Base-by-base conservation (phyloP, 2,888 invertebrate genomes). In the Limnephilus rhombicus region DNA sequence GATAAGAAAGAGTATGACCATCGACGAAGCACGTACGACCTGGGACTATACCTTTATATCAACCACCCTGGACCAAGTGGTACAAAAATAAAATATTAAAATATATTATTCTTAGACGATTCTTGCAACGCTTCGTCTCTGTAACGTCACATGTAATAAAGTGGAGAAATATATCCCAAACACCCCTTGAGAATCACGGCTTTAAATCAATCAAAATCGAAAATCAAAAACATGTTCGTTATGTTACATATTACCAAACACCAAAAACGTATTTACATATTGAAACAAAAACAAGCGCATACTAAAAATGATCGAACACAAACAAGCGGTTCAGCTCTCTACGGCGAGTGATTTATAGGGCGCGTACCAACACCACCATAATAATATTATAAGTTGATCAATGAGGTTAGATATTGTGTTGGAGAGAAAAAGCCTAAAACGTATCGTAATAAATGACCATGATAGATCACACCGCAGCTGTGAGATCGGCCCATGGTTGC, bases 391-490 rank as follows among this genome's bases (percentile, higher is more conserved):
- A n/a, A 34, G 12, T 85, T 85, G 90, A 85, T 90, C 90, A 90
- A 90, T 80, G 85, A n/a, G 90, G 90, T 85, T n/a, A 85, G 85
- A 90, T 85, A 90, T 85, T 90, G 85, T 83, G 68, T 45, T 45
- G 49, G 81, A 90, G 29, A 89, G 37, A 53, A 89, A 89, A 80
- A 80, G n/a, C 88, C 80, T 89, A 90, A 90, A 90, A 90, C 29
- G 90, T 90, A 90, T 90, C 90, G 90, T 90, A 82, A 90, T 82
- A 90, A 90, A 90, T 45, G 90, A 90, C 34, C 90, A 82, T 82
- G 90, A 90, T 90, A 82, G 90, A 90, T 90, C 90, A 90, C 90
- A 90, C 90, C 90, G 90, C 90, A 90, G 82, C 90, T 82, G 90
- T 68, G 90, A 81, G 90, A 81, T 49, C 82, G 89, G 31, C n/a